phyloP scores from a whole-genome alignment of 2,797 vertebrate genomes.

The Sebastes paucispinis region DNA sequence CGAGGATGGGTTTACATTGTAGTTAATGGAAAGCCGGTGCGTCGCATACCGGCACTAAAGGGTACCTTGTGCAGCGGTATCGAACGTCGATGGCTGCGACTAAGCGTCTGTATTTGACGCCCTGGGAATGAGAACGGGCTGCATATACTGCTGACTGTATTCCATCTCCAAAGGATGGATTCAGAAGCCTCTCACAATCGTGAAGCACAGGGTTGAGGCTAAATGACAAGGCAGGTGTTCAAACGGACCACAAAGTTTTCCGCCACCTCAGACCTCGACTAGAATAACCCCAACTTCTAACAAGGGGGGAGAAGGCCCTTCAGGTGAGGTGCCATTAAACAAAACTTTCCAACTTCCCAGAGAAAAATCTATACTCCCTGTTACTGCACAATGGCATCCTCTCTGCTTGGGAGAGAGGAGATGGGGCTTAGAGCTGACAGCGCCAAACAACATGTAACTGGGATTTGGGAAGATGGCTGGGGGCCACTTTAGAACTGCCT shows the following conservation, averaged over 20 bases:
- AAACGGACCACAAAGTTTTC: slow-evolving; percentile 50
- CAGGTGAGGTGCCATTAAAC: slow-evolving; percentile 77
- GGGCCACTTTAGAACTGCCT: slow-evolving; percentile 83
- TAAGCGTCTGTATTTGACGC: accelerated
- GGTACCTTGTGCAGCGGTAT: too few species aligned
- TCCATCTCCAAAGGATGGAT: background rate
- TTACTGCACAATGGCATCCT: slow-evolving; percentile 77
- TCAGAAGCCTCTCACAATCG: background rate
- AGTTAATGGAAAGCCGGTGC: too few species aligned
- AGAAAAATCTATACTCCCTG: slow-evolving; percentile 81
- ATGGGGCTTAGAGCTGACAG: slow-evolving; percentile 75
- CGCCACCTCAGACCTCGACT: slow-evolving; percentile 30
- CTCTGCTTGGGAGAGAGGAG: slow-evolving; percentile 66
- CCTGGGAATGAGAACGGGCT: too few species aligned
- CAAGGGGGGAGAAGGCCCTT: slow-evolving; percentile 61
- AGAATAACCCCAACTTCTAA: slow-evolving; percentile 68
- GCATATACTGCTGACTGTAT: background rate
- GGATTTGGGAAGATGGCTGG: slow-evolving; percentile 82
- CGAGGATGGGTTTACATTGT: too few species aligned
- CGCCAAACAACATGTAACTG: slow-evolving; percentile 79
- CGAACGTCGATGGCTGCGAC: accelerated
- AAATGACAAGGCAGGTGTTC: background rate
- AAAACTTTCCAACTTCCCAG: slow-evolving; percentile 77
- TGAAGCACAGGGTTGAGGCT: background rate
- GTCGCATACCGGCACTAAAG: too few species aligned